Conservation (phyloP, 1,140 invertebrate species). For the Halesus radiatus region DNA sequence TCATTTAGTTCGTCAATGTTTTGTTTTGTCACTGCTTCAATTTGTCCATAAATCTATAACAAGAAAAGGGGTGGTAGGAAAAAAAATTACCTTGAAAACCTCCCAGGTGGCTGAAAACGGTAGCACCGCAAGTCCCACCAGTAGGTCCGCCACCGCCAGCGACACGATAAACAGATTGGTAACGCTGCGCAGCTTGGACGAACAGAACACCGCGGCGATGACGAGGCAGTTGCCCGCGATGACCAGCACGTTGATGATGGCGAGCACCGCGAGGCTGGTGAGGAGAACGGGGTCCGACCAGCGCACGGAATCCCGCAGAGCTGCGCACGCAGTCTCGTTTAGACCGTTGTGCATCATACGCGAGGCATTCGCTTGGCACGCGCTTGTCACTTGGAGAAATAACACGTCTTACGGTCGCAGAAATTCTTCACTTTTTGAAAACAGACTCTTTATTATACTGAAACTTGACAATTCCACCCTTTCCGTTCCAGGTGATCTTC, state of each 20-base stretch:
- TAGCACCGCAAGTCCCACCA: conserved; percentile 92
- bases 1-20: too few species aligned
- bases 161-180: conserved; percentile 97
- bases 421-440: too few species aligned
- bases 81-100: conserved; percentile 89
- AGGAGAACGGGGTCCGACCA: conserved; percentile 84
- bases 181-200: conserved; percentile 88
- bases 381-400: neutral
- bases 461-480: too few species aligned
- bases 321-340: conserved; percentile 83
- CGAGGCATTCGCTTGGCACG: conserved; percentile 27
- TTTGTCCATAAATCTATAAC: too few species aligned
- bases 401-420: too few species aligned
- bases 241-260: conserved; percentile 88
- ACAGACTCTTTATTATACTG: too few species aligned
- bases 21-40: too few species aligned
- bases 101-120: conserved; percentile 92
- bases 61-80: too few species aligned
- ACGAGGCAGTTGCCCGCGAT: conserved; percentile 90
- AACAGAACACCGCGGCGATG: conserved; percentile 91
- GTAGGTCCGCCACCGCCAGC: conserved; percentile 91
- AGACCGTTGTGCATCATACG: conserved; percentile 64
- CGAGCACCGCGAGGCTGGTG: conserved; percentile 81
- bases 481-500: too few species aligned
- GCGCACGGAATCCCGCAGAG: conserved; percentile 80